Evolutionary conservation across 1,140 invertebrate species (phyloP).

Genomic region (Manduca sexta): DNA sequence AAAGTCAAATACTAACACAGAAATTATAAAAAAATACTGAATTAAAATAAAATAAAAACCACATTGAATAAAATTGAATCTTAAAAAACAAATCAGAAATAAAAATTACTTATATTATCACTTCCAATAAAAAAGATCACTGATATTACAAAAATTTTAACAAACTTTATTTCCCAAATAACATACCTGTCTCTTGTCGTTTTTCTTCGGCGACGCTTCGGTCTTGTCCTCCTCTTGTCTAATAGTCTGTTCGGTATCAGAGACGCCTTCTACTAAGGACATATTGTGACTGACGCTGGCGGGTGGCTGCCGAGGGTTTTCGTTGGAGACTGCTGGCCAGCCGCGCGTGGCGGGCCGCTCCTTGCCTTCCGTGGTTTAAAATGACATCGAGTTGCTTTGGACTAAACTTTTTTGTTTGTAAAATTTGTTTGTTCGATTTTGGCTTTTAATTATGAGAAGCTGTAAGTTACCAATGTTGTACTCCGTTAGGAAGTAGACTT

Average conservation of each 20-base stretch:
- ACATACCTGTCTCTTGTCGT: constrained; percentile 42
- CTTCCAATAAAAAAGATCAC: too few relatives aligned
- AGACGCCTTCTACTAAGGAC: constrained; percentile 62
- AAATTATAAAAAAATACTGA: too few relatives aligned
- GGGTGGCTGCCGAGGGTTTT: constrained; percentile 33
- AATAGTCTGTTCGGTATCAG: constrained; percentile 49
- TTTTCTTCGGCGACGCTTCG: constrained; percentile 18
- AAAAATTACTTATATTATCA: too few relatives aligned
- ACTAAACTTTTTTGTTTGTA: constrained; percentile 9
- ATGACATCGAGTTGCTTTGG: constrained; percentile 28
- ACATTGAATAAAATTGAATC: constrained; percentile 3
- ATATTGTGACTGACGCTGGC: constrained; percentile 46
- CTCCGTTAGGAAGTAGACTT: too few relatives aligned
- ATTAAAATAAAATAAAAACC: neutral
- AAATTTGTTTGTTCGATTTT: neutral
- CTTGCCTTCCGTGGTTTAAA: constrained; percentile 20
- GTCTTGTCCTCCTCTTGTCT: constrained; percentile 26
- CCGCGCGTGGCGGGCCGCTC: constrained; percentile 46
- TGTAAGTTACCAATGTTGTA: too few relatives aligned
- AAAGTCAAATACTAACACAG: too few relatives aligned
- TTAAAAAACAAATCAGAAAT: too few relatives aligned
- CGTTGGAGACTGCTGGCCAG: constrained; percentile 27
- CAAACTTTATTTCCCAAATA: too few relatives aligned
- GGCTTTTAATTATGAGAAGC: neutral
- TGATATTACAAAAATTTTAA: too few relatives aligned